Evolutionary conservation across 2,888 invertebrate genomes (phyloP).

Genomic region (Quadroppia sp.): DNA sequence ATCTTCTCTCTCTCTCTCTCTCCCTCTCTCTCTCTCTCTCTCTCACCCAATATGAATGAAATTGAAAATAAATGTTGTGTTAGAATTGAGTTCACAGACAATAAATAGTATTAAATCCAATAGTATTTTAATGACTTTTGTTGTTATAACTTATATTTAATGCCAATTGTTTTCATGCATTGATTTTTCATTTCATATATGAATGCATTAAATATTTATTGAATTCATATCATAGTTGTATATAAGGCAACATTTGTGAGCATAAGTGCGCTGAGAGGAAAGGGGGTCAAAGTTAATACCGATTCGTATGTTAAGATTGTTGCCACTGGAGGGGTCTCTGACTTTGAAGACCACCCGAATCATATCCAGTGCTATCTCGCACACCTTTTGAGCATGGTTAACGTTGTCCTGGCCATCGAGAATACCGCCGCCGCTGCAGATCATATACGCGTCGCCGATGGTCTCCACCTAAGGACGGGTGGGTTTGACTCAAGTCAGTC

Average conservation of each 20-base stretch:
- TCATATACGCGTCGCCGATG: constrained; percentile 98
- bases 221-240: background rate
- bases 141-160: background rate
- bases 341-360: constrained; percentile 85
- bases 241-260: background rate
- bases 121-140: background rate
- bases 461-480: constrained; percentile 73
- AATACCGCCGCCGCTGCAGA: constrained; percentile 75
- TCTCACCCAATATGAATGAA: background rate
- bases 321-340: constrained; percentile 83
- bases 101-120: no score
- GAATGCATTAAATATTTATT: background rate
- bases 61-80: background rate
- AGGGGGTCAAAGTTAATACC: constrained; percentile 49
- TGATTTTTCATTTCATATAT: no score
- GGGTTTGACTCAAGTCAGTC: no score
- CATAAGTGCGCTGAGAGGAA: background rate
- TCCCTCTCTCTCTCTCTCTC: no score
- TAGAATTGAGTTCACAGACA: no score
- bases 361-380: constrained; percentile 96
- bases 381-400: constrained; percentile 85
- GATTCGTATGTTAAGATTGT: constrained; percentile 53
- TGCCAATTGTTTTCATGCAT: background rate
- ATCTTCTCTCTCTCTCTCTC: no score
- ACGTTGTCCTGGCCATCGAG: constrained; percentile 70